These are phyloP conservation scores for Biston stratarius DNA, from an alignment of 2,888 invertebrate genomes.

Conservation along the genomic window DNA sequence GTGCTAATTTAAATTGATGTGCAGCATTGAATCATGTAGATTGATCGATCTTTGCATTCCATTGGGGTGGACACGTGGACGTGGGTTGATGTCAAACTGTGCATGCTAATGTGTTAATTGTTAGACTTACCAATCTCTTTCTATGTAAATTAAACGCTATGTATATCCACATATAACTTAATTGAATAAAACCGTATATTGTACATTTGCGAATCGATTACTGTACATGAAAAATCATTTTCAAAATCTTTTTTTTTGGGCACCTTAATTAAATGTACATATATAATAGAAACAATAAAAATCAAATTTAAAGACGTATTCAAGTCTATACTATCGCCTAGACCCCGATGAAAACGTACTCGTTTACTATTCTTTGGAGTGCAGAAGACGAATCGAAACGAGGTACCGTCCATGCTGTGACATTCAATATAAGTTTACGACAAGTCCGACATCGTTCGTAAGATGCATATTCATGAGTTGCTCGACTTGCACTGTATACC, in stretches of 20 bases:
- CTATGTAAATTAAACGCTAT: background rate
- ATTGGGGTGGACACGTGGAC: slow-evolving; percentile 12
- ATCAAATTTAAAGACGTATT: background rate
- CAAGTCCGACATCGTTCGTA: slow-evolving; percentile 32
- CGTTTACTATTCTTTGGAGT: background rate
- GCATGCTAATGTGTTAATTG: slow-evolving; percentile 16
- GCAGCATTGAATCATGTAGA: slow-evolving; percentile 33
- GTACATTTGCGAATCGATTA: no score
- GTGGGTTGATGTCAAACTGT: slow-evolving; percentile 3
- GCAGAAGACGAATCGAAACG: background rate
- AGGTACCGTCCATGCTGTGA: slow-evolving; percentile 6
- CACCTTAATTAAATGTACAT: no score
- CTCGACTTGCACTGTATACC: slow-evolving; percentile 10
- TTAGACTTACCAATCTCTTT: background rate
- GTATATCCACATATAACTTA: no score
- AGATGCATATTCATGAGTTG: slow-evolving; percentile 34
- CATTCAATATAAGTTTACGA: slow-evolving; percentile 32
- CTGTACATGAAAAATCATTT: no score
- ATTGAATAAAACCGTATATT: no score
- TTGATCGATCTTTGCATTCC: slow-evolving; percentile 26
- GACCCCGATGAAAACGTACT: background rate
- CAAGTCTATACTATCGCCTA: background rate
- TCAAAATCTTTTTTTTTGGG: no score
- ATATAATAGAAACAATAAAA: no score
- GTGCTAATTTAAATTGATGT: slow-evolving; percentile 61